phyloP scores from a whole-genome alignment of 2,888 invertebrate genomes.

The Eugnorisma glareosa region DNA sequence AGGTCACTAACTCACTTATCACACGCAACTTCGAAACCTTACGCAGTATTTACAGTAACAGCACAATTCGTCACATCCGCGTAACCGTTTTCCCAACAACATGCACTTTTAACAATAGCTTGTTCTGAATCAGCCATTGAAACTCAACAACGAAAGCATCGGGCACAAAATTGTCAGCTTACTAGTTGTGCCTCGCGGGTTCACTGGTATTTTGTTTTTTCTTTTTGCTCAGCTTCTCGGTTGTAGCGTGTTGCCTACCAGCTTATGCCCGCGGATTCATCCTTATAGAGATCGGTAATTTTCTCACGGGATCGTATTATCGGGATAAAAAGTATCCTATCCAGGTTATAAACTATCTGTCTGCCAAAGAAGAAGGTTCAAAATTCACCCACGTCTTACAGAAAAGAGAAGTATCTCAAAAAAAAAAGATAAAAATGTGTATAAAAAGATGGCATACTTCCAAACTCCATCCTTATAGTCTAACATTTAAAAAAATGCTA shows the following conservation, averaged over 20 bases:
- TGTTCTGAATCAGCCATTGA: constrained; percentile 48
- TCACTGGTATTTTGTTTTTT: background rate
- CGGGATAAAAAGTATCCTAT: background rate
- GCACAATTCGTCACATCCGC: constrained; percentile 44
- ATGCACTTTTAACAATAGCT: constrained; percentile 56
- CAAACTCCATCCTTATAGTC: too few relatives aligned
- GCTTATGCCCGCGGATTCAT: background rate
- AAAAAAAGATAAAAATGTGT: too few relatives aligned
- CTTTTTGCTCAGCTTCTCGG: background rate
- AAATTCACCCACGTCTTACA: too few relatives aligned
- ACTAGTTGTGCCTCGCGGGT: constrained; percentile 7
- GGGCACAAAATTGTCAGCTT: constrained; percentile 48
- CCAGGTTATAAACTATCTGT: background rate
- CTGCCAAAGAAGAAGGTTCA: too few relatives aligned
- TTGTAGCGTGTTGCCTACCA: background rate
- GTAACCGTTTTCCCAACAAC: constrained; percentile 43
- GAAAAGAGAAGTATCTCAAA: too few relatives aligned
- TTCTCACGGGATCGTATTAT: background rate
- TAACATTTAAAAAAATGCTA: too few relatives aligned
- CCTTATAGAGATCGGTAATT: background rate
- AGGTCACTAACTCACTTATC: constrained; percentile 20
- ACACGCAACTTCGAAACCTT: constrained; percentile 32
- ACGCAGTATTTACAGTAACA: constrained; percentile 30
- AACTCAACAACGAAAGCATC: constrained; percentile 55
- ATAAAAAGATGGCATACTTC: too few relatives aligned